Conservation (phyloP, 2,113 vertebrate genomes). For the Scalopus aquaticus region DNA sequence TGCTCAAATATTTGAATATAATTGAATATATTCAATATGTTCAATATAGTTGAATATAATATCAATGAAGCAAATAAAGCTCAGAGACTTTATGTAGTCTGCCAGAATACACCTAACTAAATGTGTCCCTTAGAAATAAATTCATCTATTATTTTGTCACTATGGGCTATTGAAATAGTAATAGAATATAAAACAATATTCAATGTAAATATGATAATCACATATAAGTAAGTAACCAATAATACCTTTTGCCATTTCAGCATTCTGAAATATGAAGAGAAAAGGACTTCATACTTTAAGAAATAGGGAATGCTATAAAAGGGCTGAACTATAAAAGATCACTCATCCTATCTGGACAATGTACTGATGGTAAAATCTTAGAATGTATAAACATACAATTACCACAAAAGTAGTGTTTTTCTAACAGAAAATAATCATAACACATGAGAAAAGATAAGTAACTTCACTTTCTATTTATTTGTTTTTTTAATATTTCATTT, state of each 20-base stretch:
- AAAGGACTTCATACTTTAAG: background rate
- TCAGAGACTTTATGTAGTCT: background rate
- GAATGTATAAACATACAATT: background rate
- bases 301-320: background rate
- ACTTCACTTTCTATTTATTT: background rate
- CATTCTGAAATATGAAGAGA: background rate
- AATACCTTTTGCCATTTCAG: background rate
- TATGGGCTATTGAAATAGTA: background rate
- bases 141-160: background rate
- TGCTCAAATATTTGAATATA: too few relatives aligned
- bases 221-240: background rate
- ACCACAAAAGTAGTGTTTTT: background rate
- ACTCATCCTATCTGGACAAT: background rate
- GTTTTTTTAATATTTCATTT: slow-evolving; percentile 39
- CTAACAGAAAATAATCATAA: background rate
- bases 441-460: background rate
- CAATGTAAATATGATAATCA: background rate
- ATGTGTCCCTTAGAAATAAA: background rate
- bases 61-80: background rate
- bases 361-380: background rate
- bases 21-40: too few relatives aligned
- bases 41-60: too few relatives aligned
- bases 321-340: background rate
- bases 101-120: background rate
- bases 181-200: background rate